Conservation (phyloP, 2,888 invertebrate genomes). For the Polia nebulosa region DNA sequence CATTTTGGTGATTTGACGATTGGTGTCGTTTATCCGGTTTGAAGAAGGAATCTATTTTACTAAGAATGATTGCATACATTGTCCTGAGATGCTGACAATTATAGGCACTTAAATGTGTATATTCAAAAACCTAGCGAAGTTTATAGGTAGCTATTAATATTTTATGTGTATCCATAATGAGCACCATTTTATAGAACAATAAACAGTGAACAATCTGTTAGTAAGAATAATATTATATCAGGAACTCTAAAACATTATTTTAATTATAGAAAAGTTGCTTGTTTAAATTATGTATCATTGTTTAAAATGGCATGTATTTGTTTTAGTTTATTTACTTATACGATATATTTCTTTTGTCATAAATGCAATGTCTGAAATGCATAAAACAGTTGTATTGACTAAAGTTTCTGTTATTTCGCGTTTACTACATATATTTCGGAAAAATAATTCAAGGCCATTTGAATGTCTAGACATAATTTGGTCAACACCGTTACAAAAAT, state of each 20-base stretch:
- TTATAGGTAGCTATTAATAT: neutral
- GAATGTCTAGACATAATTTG: neutral
- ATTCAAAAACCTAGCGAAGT: neutral
- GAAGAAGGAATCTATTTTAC: too few species aligned
- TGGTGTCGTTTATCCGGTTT: too few species aligned
- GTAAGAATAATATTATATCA: neutral
- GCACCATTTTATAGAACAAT: neutral
- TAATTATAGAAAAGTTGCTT: neutral
- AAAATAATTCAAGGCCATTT: neutral
- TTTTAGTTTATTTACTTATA: constrained; percentile 7
- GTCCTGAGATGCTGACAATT: too few species aligned
- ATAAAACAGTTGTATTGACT: neutral
- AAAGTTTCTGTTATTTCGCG: neutral
- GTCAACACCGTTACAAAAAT: too few species aligned
- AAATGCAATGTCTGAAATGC: neutral
- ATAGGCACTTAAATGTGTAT: too few species aligned
- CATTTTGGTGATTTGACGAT: too few species aligned
- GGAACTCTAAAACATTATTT: neutral
- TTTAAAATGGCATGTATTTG: neutral
- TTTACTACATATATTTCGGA: too few species aligned
- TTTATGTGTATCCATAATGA: neutral
- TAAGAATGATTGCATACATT: too few species aligned
- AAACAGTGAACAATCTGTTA: neutral
- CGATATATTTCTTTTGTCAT: neutral
- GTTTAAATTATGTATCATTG: neutral